These are phyloP conservation scores for Diadophis punctatus DNA, from an alignment of 2,113 vertebrate genomes.

Conservation along the genomic window DNA sequence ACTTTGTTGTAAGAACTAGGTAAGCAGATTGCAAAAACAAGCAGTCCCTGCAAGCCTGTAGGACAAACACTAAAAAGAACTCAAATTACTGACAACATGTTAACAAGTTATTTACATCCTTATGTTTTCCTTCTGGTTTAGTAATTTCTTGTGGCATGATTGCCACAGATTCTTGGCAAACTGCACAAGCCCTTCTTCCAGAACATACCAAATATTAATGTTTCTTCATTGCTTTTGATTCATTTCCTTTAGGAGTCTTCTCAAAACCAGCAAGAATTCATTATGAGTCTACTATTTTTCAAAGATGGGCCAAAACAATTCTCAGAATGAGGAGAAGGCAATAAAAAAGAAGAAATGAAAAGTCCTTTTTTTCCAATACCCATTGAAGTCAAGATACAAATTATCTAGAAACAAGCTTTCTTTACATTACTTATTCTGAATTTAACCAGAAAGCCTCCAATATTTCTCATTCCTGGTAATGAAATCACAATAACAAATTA, in stretches of 20 bases:
- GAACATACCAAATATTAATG: neutral
- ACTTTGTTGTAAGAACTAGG: neutral
- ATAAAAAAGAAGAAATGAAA: neutral
- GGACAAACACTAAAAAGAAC: neutral
- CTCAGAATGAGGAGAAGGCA: neutral
- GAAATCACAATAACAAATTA: neutral
- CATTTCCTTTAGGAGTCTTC: neutral
- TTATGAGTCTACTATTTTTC: neutral
- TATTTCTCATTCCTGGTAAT: neutral
- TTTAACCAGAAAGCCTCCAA: neutral
- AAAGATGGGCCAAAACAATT: neutral
- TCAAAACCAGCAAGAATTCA: neutral
- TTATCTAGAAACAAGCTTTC: neutral
- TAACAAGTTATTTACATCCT: neutral
- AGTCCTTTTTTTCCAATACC: neutral
- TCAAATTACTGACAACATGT: neutral
- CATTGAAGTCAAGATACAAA: neutral
- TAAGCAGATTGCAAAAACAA: neutral
- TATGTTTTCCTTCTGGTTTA: neutral
- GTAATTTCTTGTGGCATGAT: neutral
- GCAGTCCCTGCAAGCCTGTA: neutral
- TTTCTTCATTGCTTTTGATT: neutral
- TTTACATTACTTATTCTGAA: neutral
- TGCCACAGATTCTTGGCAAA: neutral
- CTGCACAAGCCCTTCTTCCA: neutral